A percentile compares a stretch with the other conserved stretches of the same genome.
Conservation (phyloP, 2,113 vertebrate genomes). For the Microtus richardsoni region DNA sequence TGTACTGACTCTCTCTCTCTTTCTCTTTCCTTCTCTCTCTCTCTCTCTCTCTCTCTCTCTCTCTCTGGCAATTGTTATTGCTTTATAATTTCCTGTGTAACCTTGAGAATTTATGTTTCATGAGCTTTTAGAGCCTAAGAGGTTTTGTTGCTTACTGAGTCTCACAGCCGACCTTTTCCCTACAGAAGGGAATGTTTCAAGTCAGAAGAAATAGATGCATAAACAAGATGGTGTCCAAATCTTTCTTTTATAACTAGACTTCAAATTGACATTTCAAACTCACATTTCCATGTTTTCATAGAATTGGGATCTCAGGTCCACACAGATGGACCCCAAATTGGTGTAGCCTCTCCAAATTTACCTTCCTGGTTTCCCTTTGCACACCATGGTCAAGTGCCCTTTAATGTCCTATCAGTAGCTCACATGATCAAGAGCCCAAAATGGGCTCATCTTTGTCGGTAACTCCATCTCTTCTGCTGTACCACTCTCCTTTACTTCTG, state of each 20-base stretch:
- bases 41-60: background rate
- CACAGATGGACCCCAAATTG: background rate
- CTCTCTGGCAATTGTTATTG: background rate
- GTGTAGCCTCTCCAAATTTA: background rate
- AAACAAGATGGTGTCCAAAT: background rate
- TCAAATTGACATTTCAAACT: background rate
- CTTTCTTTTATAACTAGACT: background rate
- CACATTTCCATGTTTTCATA: background rate
- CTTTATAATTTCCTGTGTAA: background rate
- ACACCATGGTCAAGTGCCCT: background rate
- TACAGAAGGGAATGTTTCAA: background rate
- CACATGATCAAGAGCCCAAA: background rate
- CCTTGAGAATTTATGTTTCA: background rate
- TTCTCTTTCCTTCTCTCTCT: background rate
- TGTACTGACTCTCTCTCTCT: background rate
- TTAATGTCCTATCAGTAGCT: background rate
- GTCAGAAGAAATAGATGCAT: background rate
- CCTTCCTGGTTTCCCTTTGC: background rate
- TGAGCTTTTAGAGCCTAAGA: background rate
- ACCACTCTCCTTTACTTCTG: background rate
- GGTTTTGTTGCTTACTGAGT: background rate
- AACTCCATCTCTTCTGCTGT: background rate
- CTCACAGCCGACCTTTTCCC: background rate
- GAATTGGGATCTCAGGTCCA: background rate
- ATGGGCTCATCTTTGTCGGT: background rate